phyloP scores from a whole-genome alignment of 2,797 vertebrate genomes.

The Halcyon leucocephala region DNA sequence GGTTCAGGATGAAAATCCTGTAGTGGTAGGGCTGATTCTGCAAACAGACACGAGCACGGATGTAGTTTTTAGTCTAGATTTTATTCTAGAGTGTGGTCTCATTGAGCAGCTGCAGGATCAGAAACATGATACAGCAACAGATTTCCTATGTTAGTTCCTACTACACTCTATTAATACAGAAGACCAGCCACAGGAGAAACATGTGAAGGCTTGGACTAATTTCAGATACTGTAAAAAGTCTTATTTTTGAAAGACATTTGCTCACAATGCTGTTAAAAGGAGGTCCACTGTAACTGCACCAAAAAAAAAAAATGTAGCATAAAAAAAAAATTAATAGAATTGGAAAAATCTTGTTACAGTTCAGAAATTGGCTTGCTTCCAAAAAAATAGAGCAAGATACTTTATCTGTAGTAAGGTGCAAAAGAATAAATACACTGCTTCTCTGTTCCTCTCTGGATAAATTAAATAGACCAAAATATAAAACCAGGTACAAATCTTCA shows the following conservation, averaged over 20 bases:
- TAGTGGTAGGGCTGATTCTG: not conserved
- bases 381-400: not conserved
- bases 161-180: not conserved
- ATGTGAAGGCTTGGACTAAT: not conserved
- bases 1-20: not conserved
- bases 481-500: not conserved
- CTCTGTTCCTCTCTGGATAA: not conserved
- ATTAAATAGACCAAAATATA: not conserved
- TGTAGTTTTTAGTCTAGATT: not conserved
- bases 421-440: not conserved
- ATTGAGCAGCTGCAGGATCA: not conserved
- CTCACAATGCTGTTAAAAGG: not conserved
- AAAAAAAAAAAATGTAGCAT: not conserved
- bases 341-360: not conserved
- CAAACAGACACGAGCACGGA: not conserved
- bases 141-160: not conserved
- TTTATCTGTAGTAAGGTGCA: not conserved
- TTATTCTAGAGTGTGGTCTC: not conserved
- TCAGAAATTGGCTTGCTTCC: not conserved
- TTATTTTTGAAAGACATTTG: not conserved
- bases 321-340: not conserved
- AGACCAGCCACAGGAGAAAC: not conserved
- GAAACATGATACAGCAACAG: not conserved
- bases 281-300: not conserved
- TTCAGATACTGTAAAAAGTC: not conserved